These are phyloP conservation scores for Pelobates fuscus DNA, from an alignment of 2,113 vertebrate genomes.

Conservation along the genomic window DNA sequence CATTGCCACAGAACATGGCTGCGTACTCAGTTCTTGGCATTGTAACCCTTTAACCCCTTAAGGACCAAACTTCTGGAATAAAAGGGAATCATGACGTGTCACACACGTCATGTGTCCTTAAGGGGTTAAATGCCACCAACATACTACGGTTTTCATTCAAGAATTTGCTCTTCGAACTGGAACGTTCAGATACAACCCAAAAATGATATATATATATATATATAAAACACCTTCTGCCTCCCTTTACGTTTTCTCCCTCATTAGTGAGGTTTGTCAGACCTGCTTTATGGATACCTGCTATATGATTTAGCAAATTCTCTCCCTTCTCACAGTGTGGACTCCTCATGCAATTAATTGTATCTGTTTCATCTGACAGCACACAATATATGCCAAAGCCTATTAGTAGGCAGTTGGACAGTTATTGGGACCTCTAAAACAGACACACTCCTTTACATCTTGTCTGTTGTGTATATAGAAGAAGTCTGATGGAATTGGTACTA, in stretches of 20 bases:
- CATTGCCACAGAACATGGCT: too few relatives aligned
- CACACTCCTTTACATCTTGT: neutral
- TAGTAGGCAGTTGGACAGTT: constrained; percentile 6
- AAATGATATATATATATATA: too few relatives aligned
- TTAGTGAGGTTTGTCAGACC: constrained; percentile 26
- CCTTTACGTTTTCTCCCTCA: neutral
- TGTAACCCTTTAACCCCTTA: too few relatives aligned
- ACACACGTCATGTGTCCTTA: too few relatives aligned
- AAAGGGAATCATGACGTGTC: too few relatives aligned
- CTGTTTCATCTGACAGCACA: neutral
- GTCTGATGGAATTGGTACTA: neutral
- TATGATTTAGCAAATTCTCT: constrained; percentile 1
- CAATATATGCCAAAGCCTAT: neutral
- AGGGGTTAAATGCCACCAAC: too few relatives aligned
- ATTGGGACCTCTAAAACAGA: neutral
- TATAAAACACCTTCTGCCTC: neutral
- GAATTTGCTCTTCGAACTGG: too few relatives aligned
- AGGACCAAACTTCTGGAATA: too few relatives aligned
- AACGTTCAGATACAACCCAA: too few relatives aligned
- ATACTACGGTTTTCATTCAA: too few relatives aligned
- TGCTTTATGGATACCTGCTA: neutral
- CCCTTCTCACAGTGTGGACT: neutral
- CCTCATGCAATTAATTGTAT: constrained; percentile 24
- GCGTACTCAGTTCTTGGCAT: too few relatives aligned
- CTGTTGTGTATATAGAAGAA: neutral